These are phyloP conservation scores for Dissostichus mawsoni DNA, from an alignment of 2,113 vertebrate species.

Conservation along the genomic window DNA sequence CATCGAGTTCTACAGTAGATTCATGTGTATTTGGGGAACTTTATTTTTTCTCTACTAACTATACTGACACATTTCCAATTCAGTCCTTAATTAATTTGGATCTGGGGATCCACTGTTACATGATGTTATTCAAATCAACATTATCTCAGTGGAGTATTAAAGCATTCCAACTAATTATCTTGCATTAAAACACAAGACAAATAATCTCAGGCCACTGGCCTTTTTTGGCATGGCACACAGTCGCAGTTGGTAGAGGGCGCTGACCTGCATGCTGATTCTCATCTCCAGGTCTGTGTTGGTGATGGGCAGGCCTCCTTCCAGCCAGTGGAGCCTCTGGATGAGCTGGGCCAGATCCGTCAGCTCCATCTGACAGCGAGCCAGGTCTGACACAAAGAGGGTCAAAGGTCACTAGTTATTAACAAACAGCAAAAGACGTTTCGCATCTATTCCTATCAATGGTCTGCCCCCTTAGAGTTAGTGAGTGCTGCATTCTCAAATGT, in stretches of 20 bases:
- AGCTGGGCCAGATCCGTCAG: conserved; percentile 88
- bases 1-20: too few relatives aligned
- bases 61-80: neutral
- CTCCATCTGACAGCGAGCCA: conserved; percentile 88
- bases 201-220: neutral
- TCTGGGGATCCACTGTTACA: neutral
- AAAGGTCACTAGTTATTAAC: neutral
- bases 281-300: conserved; percentile 81
- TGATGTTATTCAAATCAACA: neutral
- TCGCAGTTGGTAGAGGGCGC: neutral
- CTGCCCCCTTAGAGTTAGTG: too few relatives aligned
- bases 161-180: neutral
- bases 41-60: neutral
- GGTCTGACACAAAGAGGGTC: conserved; percentile 76
- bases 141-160: neutral
- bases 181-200: neutral
- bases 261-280: conserved; percentile 84
- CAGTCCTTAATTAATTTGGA: too few relatives aligned
- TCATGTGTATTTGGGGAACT: neutral
- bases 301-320: conserved; percentile 89
- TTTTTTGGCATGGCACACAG: too few relatives aligned
- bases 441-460: neutral
- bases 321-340: conserved; percentile 88
- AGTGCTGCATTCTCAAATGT: too few relatives aligned
- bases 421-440: neutral